Conservation (phyloP, 2,113 vertebrate species). For the Spilogale gracilis region DNA sequence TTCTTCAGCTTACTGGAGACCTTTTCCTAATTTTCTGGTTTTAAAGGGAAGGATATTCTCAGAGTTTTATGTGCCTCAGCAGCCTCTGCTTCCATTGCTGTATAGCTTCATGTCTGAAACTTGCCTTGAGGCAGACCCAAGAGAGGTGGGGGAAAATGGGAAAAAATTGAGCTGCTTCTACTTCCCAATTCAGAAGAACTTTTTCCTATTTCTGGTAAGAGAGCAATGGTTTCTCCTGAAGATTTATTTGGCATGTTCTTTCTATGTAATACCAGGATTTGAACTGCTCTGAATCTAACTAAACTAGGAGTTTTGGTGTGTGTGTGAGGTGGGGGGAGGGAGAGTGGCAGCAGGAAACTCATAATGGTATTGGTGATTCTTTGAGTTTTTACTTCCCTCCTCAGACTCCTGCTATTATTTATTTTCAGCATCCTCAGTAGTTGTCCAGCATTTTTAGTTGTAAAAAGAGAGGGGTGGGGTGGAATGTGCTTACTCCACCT, state of each 20-base stretch:
- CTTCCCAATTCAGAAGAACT: not conserved
- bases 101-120: not conserved
- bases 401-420: not conserved
- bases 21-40: not conserved
- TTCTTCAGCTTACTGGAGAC: not conserved
- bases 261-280: not conserved
- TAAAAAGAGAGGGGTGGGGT: not conserved
- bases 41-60: not conserved
- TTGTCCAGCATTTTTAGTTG: not conserved
- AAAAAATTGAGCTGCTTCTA: not conserved
- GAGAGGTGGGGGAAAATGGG: too few relatives aligned
- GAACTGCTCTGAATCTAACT: not conserved
- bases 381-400: not conserved
- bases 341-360: not conserved
- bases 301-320: not conserved
- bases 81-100: not conserved
- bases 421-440: not conserved
- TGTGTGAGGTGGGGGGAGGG: not conserved
- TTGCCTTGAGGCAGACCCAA: not conserved
- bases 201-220: not conserved
- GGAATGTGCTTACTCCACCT: not conserved
- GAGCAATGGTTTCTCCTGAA: not conserved
- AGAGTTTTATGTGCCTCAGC: not conserved
- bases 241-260: not conserved
- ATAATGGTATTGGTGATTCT: not conserved